Percentiles rank a stretch among this genome's conserved stretches.
These are phyloP conservation scores for Apogon talboti DNA, from an alignment of 2,797 vertebrate species.

Conservation along the genomic window DNA sequence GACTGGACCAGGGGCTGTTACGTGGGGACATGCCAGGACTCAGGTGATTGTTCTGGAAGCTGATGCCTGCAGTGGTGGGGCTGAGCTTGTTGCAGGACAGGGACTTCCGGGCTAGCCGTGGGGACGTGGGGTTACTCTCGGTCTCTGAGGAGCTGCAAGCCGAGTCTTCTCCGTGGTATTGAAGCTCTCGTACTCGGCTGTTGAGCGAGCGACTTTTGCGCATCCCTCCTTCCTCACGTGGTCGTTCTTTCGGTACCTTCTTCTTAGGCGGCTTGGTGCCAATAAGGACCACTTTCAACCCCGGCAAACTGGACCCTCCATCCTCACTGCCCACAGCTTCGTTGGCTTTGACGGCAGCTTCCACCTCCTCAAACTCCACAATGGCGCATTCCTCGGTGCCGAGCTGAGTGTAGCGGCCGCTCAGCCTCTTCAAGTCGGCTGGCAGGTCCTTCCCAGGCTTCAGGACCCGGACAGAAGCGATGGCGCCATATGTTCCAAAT, in stretches of 20 bases:
- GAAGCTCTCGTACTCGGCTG: constrained; percentile 93
- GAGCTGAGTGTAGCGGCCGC: constrained; percentile 90
- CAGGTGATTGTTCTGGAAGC: constrained; percentile 89
- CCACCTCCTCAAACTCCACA: constrained; percentile 96
- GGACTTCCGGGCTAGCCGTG: constrained; percentile 86
- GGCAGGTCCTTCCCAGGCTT: constrained; percentile 94
- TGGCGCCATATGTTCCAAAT: constrained; percentile 90
- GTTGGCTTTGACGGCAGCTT: constrained; percentile 91
- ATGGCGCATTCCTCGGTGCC: constrained; percentile 93
- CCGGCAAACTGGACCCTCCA: constrained; percentile 55
- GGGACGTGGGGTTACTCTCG: constrained; percentile 93
- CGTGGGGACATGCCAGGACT: constrained; percentile 93
- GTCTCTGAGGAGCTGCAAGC: constrained; percentile 96
- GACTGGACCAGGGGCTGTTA: constrained; percentile 94
- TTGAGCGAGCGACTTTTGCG: constrained; percentile 89
- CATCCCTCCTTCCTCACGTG: constrained; percentile 82
- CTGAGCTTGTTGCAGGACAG: constrained; percentile 88
- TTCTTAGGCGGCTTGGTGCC: constrained; percentile 97
- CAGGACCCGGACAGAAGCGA: constrained; percentile 93
- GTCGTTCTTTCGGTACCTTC: constrained; percentile 90
- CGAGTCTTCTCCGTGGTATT: constrained; percentile 93
- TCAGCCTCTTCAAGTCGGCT: constrained; percentile 91
- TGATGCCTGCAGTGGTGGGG: constrained; percentile 78
- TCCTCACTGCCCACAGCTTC: constrained; percentile 84
- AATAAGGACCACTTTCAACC: constrained; percentile 92